These are phyloP conservation scores for Gouania willdenowi DNA, from an alignment of 2,797 vertebrate genomes.

Conservation along the genomic window DNA sequence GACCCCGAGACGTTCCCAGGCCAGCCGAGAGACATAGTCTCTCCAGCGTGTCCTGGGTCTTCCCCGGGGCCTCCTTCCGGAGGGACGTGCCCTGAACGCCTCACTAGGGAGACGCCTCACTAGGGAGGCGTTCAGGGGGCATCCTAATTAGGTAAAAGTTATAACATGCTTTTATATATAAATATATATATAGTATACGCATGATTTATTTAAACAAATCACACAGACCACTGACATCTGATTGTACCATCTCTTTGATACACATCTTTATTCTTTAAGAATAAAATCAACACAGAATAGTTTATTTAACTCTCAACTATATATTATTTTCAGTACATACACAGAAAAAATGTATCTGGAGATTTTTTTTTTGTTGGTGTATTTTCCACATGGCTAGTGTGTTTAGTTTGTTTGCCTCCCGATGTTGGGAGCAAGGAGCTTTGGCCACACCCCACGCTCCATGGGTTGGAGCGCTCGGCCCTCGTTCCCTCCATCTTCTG, in stretches of 20 bases:
- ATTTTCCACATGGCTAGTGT: conserved; percentile 50
- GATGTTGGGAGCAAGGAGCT: conserved; percentile 36
- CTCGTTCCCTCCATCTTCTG: conserved; percentile 19
- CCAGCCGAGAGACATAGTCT: no score
- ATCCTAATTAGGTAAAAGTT: no score
- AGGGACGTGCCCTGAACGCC: no score
- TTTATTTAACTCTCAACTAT: conserved; percentile 66
- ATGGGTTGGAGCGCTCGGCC: conserved; percentile 30
- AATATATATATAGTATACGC: no score
- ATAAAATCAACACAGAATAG: conserved; percentile 71
- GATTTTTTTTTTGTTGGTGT: conserved; percentile 41
- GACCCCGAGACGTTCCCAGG: no score
- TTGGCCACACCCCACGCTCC: conserved; percentile 27
- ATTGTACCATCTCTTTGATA: conserved; percentile 60
- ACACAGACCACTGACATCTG: no score
- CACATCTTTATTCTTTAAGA: conserved; percentile 80
- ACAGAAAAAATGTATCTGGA: conserved; percentile 69
- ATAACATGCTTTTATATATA: no score
- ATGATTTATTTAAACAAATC: no score
- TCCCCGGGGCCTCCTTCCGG: no score
- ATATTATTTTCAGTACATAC: conserved; percentile 76
- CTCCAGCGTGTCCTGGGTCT: no score
- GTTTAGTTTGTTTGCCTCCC: conserved; percentile 33
- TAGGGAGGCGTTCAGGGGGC: no score
- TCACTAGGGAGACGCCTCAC: no score